Evolutionary conservation across 2,113 vertebrate genomes (phyloP), one percentile per base, ranked within the genome.

Genomic region (Rhineura floridana): DNA sequence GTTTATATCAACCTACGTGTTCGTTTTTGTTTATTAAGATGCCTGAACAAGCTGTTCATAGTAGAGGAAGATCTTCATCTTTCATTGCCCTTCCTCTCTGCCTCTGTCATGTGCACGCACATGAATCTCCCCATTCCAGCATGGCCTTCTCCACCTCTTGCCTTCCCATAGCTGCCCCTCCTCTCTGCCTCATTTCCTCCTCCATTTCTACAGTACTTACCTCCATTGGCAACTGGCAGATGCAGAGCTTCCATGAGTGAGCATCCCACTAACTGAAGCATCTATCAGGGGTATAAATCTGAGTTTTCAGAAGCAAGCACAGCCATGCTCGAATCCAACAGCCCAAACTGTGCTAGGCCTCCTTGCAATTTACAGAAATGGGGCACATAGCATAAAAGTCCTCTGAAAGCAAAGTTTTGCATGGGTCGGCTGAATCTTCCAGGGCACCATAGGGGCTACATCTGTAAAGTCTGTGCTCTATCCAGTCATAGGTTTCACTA

Each of bases 11-110:
- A 25, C 44, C 48, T 44, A 65, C 83, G 70, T 63, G 59, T 30
- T 83, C n/a, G 48, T 44, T 67, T 89, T 39, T 77, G n/a, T 92
- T 89, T 86, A 87, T 88, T 86, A 73, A 79, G 84, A 86, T 63
- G 2, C 52, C 44, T 86, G 50, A 89, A 73, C 23, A 75, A 59
- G 17, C 19, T 52, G 62, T 48, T 36, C 83, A 44, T 63, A 55
- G 39, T 44, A 6, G 55, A 52, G 62, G 25, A 69, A 52, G 2
- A 15, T 46, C 42, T 48, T 28, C 6, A 2, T 10, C 17, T 13
- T 33, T 79, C 48, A 52, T 42, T 30, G 2, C 3, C 7, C 39
- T 25, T 8, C 33, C 42, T 21, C 48, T n/a, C 28, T 4, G 17
- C 30, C n/a, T 46, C 55, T 77, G 33, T 83, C 63, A 8, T n/a